These are phyloP conservation scores for Pygoscelis adeliae DNA, from an alignment of 2,113 vertebrate genomes.

Conservation along the genomic window DNA sequence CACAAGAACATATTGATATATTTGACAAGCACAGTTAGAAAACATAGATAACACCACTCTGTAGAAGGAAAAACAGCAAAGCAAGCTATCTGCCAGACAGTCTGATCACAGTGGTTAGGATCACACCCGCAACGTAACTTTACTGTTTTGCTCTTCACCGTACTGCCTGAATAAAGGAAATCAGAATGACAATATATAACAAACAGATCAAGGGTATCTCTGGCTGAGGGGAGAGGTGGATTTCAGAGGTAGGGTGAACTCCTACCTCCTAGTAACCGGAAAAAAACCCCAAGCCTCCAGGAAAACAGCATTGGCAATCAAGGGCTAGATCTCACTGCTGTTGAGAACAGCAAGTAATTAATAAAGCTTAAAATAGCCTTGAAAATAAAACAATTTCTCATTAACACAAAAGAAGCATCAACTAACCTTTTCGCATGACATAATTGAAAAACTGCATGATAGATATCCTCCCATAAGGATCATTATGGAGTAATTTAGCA, in stretches of 20 bases:
- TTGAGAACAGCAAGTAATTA: neutral
- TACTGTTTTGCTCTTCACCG: neutral
- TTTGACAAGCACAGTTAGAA: neutral
- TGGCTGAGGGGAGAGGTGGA: neutral
- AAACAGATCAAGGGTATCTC: neutral
- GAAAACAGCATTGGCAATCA: neutral
- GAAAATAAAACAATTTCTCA: neutral
- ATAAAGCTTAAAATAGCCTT: neutral
- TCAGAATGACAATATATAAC: neutral
- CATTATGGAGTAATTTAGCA: slow-evolving; percentile 91
- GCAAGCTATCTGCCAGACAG: neutral
- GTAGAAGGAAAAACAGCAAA: neutral
- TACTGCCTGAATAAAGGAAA: neutral
- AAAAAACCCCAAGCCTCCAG: neutral
- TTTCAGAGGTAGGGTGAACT: neutral
- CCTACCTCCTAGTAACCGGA: neutral
- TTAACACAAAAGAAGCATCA: neutral
- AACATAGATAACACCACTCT: neutral
- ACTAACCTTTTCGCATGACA: slow-evolving; percentile 96
- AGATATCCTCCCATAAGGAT: slow-evolving; percentile 94
- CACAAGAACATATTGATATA: neutral
- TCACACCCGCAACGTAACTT: neutral
- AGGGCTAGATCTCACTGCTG: neutral
- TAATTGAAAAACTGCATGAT: slow-evolving; percentile 99
- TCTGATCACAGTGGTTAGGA: neutral